Percentiles rank a stretch among this genome's conserved stretches.
These are phyloP conservation scores for Dynastes grantii DNA, from an alignment of 2,888 invertebrate species.

Conservation along the genomic window DNA sequence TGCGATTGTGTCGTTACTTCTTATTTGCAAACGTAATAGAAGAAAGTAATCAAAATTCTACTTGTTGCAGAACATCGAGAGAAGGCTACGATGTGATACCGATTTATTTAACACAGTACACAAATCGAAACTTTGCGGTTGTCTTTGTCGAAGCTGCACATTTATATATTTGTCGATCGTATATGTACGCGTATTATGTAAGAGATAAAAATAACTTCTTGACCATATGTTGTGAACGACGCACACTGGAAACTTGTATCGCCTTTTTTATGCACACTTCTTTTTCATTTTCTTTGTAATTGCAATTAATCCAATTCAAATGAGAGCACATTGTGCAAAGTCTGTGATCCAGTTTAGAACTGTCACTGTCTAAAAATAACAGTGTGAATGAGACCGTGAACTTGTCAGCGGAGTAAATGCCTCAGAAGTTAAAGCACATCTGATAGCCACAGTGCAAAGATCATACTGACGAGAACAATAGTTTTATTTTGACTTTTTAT, in stretches of 20 bases:
- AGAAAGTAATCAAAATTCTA: conserved; percentile 12
- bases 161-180: conserved; percentile 30
- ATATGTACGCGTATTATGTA: conserved; percentile 43
- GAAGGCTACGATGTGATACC: conserved; percentile 3
- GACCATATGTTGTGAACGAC: conserved; percentile 48
- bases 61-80: not conserved
- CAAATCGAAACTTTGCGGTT: not conserved
- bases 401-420: conserved; percentile 37
- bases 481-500: conserved; percentile 25
- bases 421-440: conserved; percentile 31
- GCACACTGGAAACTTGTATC: conserved; percentile 39
- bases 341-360: conserved; percentile 43
- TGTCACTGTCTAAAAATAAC: conserved; percentile 52
- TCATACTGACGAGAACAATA: conserved; percentile 19
- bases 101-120: not conserved
- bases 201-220: conserved; percentile 47
- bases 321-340: conserved; percentile 44
- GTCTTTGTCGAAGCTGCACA: conserved; percentile 4
- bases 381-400: conserved; percentile 49
- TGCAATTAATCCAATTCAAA: conserved; percentile 45
- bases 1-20: not conserved
- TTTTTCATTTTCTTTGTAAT: conserved; percentile 36
- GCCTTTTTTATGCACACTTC: conserved; percentile 41
- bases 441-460: conserved; percentile 27
- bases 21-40: not conserved